Evolutionary conservation across 2,113 vertebrate species (phyloP).

Genomic region (Ptilorrhoa leucosticta): DNA sequence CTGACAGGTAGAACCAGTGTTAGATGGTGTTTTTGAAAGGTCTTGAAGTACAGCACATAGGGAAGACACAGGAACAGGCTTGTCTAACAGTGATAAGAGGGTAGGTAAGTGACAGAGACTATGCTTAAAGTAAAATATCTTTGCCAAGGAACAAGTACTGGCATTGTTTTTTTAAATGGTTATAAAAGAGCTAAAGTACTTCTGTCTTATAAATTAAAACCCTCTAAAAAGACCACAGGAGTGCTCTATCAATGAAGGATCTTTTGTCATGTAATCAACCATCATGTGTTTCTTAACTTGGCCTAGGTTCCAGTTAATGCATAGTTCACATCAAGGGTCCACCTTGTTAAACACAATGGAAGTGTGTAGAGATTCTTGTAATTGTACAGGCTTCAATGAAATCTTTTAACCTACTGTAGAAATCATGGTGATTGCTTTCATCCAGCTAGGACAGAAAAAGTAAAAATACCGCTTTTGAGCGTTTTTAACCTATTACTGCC

Average conservation of each 20-base stretch:
- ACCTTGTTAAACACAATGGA: not conserved
- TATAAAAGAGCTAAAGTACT: not conserved
- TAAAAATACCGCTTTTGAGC: not conserved
- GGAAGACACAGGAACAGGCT: not conserved
- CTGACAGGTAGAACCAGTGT: not conserved
- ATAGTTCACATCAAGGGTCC: not conserved
- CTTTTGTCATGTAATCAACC: not conserved
- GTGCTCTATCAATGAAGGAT: not conserved
- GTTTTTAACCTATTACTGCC: slow-evolving; percentile 62
- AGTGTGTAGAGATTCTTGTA: not conserved
- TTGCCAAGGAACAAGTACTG: not conserved
- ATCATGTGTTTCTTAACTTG: not conserved
- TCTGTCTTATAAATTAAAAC: not conserved
- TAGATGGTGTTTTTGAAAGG: not conserved
- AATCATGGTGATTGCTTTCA: not conserved
- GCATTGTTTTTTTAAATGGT: not conserved
- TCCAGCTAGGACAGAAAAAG: not conserved
- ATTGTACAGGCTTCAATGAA: not conserved
- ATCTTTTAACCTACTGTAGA: not conserved
- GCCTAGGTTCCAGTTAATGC: not conserved
- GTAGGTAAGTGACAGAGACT: not conserved
- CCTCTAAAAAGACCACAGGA: not conserved
- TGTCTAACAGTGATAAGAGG: not conserved
- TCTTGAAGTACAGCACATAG: not conserved
- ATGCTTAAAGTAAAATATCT: not conserved